Evolutionary conservation across 1,140 invertebrate species (phyloP).

Genomic region (Xylocopa sonorina): DNA sequence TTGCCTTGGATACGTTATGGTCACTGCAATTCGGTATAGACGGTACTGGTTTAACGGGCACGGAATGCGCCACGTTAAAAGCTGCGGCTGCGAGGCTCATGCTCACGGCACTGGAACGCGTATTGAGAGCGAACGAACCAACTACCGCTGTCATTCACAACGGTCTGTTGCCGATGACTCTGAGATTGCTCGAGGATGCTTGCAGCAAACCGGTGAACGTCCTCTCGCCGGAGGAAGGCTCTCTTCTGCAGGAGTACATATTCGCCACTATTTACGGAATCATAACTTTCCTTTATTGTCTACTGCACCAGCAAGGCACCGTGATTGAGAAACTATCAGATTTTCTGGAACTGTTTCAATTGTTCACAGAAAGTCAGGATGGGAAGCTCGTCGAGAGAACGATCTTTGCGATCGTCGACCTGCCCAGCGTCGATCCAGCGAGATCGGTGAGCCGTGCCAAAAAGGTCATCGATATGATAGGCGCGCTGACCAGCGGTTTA

Average conservation of each 20-base stretch:
- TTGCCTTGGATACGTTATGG: constrained; percentile 84
- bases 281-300: constrained; percentile 84
- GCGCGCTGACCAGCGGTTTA: constrained; percentile 83
- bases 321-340: constrained; percentile 82
- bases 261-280: constrained; percentile 85
- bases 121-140: constrained; percentile 83
- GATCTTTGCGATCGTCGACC: constrained; percentile 82
- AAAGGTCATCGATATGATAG: constrained; percentile 84
- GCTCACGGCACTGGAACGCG: constrained; percentile 83
- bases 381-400: constrained; percentile 84
- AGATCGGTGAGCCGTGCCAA: constrained; percentile 80
- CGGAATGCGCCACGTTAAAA: constrained; percentile 81
- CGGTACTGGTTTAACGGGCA: constrained; percentile 61
- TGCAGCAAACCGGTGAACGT: constrained; percentile 70
- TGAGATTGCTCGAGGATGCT: constrained; percentile 84
- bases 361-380: constrained; percentile 84
- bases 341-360: constrained; percentile 84
- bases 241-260: constrained; percentile 83
- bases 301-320: constrained; percentile 83
- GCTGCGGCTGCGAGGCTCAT: constrained; percentile 84
- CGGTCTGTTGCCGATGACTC: constrained; percentile 84
- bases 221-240: constrained; percentile 72
- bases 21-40: constrained; percentile 83
- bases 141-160: constrained; percentile 84
- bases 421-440: constrained; percentile 78